These are phyloP conservation scores for Oreochromis mossambicus DNA, from an alignment of 2,797 vertebrate genomes.

Conservation along the genomic window DNA sequence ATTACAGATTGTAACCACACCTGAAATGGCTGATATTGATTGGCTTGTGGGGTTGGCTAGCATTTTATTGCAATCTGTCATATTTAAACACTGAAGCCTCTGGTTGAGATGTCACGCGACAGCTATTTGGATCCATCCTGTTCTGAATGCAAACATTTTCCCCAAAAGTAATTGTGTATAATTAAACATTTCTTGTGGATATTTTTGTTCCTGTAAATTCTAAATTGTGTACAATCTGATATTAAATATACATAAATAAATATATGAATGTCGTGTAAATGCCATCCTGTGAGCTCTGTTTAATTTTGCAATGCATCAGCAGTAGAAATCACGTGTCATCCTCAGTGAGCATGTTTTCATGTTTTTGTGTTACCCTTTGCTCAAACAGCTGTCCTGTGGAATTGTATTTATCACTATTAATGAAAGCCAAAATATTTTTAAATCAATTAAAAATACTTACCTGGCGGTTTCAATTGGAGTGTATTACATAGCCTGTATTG, in stretches of 20 bases:
- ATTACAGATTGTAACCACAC: constrained; percentile 22
- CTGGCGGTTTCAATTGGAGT: neutral
- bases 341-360: neutral
- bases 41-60: neutral
- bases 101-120: neutral
- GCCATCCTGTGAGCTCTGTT: constrained; percentile 7
- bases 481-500: neutral
- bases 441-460: neutral
- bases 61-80: neutral
- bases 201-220: constrained; percentile 74
- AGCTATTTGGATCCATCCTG: constrained; percentile 3
- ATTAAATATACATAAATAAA: constrained; percentile 75
- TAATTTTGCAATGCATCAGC: neutral
- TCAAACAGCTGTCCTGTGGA: neutral
- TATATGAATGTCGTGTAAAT: constrained; percentile 62
- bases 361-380: neutral
- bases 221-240: constrained; percentile 77
- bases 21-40: constrained; percentile 11
- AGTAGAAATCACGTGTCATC: neutral
- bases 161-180: constrained; percentile 68
- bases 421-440: neutral
- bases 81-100: neutral
- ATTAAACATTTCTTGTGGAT: constrained; percentile 71
- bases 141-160: constrained; percentile 26
- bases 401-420: neutral